Evolutionary conservation across 1,140 invertebrate genomes (phyloP).

Genomic region (Grapholita molesta): DNA sequence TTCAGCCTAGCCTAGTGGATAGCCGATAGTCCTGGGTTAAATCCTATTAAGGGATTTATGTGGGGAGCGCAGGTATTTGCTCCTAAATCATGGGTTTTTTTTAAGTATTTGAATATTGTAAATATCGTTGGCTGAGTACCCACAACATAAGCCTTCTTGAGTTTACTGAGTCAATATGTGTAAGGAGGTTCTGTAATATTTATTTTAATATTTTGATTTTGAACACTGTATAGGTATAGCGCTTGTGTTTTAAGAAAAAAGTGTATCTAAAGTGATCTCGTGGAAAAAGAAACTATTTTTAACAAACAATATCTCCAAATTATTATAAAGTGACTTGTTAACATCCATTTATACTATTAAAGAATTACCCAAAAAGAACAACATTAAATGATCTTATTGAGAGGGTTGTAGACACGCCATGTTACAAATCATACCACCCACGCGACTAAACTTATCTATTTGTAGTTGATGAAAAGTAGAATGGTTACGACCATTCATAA

Average conservation of each 20-base stretch:
- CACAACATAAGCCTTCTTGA: no score
- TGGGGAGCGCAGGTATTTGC: no score
- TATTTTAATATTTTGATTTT: no score
- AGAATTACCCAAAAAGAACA: conserved; percentile 15
- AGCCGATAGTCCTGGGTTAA: no score
- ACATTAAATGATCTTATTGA: conserved; percentile 2
- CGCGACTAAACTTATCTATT: not conserved
- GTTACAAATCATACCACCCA: conserved; percentile 18
- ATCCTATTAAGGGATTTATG: no score
- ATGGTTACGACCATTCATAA: not conserved
- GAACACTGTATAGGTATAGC: no score
- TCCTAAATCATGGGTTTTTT: no score
- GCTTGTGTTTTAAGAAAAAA: not conserved
- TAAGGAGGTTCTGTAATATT: no score
- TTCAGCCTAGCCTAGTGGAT: no score
- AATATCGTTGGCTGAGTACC: no score
- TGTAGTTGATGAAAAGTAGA: conserved; percentile 5
- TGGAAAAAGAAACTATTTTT: not conserved
- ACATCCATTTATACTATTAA: conserved; percentile 15
- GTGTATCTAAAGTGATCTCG: not conserved
- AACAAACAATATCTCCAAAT: conserved; percentile 12
- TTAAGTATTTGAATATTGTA: no score
- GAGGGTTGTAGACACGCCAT: not conserved
- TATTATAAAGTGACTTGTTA: conserved; percentile 11
- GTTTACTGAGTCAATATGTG: no score